A percentile compares a stretch with the other conserved stretches of the same genome.
Evolutionary conservation across 2,797 vertebrate genomes (phyloP).

Genomic region (Decapterus maruadsi): DNA sequence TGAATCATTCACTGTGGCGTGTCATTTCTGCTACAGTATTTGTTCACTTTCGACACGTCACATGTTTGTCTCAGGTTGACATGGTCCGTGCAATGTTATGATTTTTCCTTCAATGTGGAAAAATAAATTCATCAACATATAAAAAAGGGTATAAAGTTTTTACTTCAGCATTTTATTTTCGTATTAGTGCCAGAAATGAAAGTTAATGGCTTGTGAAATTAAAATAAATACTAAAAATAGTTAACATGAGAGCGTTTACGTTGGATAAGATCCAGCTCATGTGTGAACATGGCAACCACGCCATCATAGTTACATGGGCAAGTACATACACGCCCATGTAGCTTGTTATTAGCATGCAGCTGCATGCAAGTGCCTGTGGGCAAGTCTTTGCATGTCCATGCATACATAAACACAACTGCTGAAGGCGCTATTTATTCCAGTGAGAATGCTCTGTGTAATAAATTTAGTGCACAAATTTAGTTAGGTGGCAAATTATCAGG

Average conservation of each 20-base stretch:
- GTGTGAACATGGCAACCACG: slow-evolving; percentile 38
- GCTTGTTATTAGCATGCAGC: slow-evolving; percentile 13
- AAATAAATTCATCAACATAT: slow-evolving; percentile 33
- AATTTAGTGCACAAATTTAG: slow-evolving; percentile 32
- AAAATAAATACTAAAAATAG: slow-evolving; percentile 34
- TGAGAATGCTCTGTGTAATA: slow-evolving; percentile 26
- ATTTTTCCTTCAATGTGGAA: slow-evolving; percentile 29
- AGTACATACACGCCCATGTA: slow-evolving; percentile 15
- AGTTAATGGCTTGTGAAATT: slow-evolving; percentile 55
- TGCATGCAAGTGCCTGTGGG: slow-evolving; percentile 9
- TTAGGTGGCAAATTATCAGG: slow-evolving; percentile 39
- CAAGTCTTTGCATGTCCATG: slow-evolving; percentile 18
- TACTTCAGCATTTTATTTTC: slow-evolving; percentile 34
- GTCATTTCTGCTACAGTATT: not conserved
- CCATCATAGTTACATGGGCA: slow-evolving; percentile 38
- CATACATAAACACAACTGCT: slow-evolving; percentile 25
- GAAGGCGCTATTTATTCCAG: slow-evolving; percentile 16
- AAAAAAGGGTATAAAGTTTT: slow-evolving; percentile 6
- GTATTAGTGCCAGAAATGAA: slow-evolving; percentile 30
- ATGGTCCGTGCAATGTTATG: slow-evolving; percentile 3
- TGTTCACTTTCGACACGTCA: not conserved
- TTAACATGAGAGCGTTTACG: slow-evolving; percentile 37
- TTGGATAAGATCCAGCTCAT: slow-evolving; percentile 40
- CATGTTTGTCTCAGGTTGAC: slow-evolving; percentile 17
- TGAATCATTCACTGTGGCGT: slow-evolving; percentile 4